Conservation (phyloP, 2,888 invertebrate species). For the Diabrotica balteata region DNA sequence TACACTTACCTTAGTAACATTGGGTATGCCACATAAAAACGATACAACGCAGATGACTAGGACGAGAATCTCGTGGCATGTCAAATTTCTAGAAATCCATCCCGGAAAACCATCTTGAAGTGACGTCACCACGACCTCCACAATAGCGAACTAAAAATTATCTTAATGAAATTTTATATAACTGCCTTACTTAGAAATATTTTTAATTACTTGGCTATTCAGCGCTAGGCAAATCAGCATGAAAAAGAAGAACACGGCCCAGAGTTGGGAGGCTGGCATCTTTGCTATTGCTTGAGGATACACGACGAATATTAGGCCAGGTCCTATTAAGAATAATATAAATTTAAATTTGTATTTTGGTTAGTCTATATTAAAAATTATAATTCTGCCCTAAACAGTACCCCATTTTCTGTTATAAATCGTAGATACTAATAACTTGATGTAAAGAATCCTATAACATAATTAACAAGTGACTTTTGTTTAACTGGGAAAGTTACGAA, state of each 20-base stretch:
- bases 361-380: too few species aligned
- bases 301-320: slow-evolving; percentile 88
- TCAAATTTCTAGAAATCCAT: slow-evolving; percentile 81
- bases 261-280: slow-evolving; percentile 90
- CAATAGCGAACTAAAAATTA: slow-evolving; percentile 84
- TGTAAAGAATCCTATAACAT: too few species aligned
- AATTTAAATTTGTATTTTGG: neutral
- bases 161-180: slow-evolving; percentile 37
- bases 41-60: slow-evolving; percentile 84
- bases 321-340: slow-evolving; percentile 63
- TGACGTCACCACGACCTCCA: slow-evolving; percentile 92
- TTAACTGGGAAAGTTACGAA: too few species aligned
- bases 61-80: slow-evolving; percentile 87
- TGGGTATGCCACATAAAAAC: slow-evolving; percentile 84
- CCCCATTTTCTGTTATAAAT: too few species aligned
- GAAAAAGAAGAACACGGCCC: slow-evolving; percentile 90
- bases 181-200: slow-evolving; percentile 26
- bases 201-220: slow-evolving; percentile 78
- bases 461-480: too few species aligned
- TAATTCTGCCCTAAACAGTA: too few species aligned
- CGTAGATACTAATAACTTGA: too few species aligned
- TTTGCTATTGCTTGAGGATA: slow-evolving; percentile 92
- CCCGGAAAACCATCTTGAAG: slow-evolving; percentile 92
- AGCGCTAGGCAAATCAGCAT: slow-evolving; percentile 88
- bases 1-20: slow-evolving; percentile 76